Evolutionary conservation across 2,113 vertebrate species (phyloP).

Genomic region (Chunga burmeisteri): DNA sequence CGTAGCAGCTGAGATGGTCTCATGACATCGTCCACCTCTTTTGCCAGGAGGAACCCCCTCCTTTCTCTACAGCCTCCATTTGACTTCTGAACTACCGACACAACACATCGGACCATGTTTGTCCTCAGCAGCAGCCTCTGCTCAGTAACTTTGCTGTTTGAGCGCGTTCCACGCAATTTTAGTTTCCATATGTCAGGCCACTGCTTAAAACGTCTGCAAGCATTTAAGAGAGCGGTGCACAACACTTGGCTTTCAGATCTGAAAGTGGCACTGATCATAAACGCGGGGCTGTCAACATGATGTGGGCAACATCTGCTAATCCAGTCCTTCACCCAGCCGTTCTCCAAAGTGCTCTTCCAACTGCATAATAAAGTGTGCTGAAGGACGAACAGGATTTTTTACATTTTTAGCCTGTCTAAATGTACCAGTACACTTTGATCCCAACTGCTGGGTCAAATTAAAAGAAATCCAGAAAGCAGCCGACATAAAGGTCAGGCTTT

Average conservation of each 20-base stretch:
- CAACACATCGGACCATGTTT: fast-evolving
- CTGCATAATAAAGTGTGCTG: neutral
- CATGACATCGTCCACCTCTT: neutral
- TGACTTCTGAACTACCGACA: neutral
- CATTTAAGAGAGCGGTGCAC: neutral
- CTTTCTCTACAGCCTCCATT: neutral
- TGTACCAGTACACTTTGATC: neutral
- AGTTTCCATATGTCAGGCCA: neutral
- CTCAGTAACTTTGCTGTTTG: neutral
- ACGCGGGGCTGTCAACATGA: neutral
- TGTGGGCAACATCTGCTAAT: conserved; percentile 30
- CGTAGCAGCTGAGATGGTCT: neutral
- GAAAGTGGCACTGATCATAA: neutral
- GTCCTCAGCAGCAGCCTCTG: neutral
- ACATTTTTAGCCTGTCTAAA: neutral
- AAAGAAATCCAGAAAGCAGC: neutral
- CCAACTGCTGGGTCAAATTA: conserved; percentile 23
- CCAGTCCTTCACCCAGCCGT: neutral
- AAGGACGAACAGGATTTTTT: conserved; percentile 13
- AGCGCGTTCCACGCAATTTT: neutral
- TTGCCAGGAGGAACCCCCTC: neutral
- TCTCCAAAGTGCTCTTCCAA: neutral
- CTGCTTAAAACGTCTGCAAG: neutral
- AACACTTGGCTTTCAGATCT: neutral
- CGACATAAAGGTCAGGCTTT: neutral